Evolutionary conservation across 2,888 invertebrate species (phyloP).

Genomic region (Sinelater perroti): DNA sequence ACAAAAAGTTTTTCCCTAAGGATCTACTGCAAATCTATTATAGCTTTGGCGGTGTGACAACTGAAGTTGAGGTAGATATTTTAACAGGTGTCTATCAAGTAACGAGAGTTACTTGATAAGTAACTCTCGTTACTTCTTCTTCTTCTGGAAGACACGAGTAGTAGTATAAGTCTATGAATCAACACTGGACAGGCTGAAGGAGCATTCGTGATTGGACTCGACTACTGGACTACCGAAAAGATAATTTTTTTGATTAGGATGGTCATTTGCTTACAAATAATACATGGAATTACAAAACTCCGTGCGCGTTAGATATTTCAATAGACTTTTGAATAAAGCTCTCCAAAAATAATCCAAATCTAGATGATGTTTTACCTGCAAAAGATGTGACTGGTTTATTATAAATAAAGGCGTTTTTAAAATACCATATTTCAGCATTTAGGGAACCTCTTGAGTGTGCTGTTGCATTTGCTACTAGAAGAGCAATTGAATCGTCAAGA

Average conservation of each 20-base stretch:
- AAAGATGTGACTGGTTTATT: too few relatives aligned
- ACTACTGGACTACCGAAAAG: constrained; percentile 79
- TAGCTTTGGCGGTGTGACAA: constrained; percentile 21
- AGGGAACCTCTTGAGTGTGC: constrained; percentile 69
- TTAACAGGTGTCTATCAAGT: constrained; percentile 79
- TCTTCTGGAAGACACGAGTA: constrained; percentile 77
- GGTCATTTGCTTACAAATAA: constrained; percentile 76
- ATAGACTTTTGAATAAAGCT: constrained; percentile 77
- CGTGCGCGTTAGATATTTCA: constrained; percentile 79
- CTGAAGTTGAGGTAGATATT: constrained; percentile 81
- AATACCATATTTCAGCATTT: constrained; percentile 62
- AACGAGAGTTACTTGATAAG: constrained; percentile 74
- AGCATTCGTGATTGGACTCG: constrained; percentile 65
- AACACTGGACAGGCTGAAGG: constrained; percentile 83
- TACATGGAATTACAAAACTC: constrained; percentile 83
- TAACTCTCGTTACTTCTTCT: too few relatives aligned
- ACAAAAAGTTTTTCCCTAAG: background rate
- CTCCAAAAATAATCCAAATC: constrained; percentile 70
- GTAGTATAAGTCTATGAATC: constrained; percentile 75
- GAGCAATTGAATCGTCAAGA: constrained; percentile 49
- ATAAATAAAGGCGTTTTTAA: background rate
- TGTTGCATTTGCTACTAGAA: constrained; percentile 54
- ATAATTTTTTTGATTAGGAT: constrained; percentile 70
- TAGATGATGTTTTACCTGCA: constrained; percentile 73
- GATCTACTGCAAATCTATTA: background rate